Evolutionary conservation across 2,113 vertebrate species (phyloP), one percentile per base, ranked within the genome.

Genomic region (Emydocephalus ijimae): DNA sequence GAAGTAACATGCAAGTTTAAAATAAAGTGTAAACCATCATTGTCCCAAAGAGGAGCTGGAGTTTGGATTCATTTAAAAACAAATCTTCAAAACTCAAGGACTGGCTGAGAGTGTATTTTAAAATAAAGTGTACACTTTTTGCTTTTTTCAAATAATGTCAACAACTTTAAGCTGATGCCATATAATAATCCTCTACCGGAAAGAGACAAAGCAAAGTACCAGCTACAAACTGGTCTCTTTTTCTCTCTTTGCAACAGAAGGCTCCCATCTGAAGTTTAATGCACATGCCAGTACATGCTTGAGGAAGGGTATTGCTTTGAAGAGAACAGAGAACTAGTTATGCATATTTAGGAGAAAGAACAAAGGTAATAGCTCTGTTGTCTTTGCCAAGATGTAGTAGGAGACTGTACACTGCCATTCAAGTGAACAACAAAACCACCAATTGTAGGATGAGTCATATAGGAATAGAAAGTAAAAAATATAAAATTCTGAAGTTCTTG

Each of bases 391-490:
- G 98, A 97, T 96, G 94, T 94, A 94, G 87, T 93, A 93, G 87
- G 18, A 96, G 97, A 98, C 98, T 21, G 48, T 8, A 10, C 29
- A 54, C 5, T 45, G 23, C 39, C 29, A 61, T 23, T 74, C 43
- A 50, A 48, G 52, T 45, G 26, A 21, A 48, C 95, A 95, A 96
- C 55, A 20, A 96, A 98, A 98, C 98, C 98, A 98, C 98, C 98
- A 64, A 97, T 92, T 61, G 93, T 96, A 96, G 93, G 94, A 91
- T 90, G 94, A 93, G 90, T 87, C 0, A 8, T 15, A 54, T 9
- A 54, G 1, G 20, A 45, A 12, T 43, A 59, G 0, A 89, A 89
- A 81, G 45, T 39, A 29, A 39, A 61, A 26, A 45, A 26, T 57
- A n/a, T 93, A 87, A 52, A 29, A 39, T 59, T 5, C 69, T 20